These are phyloP conservation scores for Diarsia rubi DNA, from an alignment of 2,888 invertebrate genomes.

Conservation along the genomic window DNA sequence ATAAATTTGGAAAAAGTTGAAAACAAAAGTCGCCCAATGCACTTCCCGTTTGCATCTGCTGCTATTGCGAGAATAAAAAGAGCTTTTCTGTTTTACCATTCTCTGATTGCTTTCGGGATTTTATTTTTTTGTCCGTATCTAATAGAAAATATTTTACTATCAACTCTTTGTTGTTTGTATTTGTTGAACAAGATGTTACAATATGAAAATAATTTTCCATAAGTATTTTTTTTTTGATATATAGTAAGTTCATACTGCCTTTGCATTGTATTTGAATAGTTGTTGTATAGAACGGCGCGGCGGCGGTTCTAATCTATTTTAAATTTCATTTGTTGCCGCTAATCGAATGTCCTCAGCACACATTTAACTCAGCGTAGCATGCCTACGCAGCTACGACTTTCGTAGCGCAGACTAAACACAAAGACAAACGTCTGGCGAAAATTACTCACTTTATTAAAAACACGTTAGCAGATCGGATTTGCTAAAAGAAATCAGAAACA, in stretches of 20 bases:
- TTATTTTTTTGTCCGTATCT: constrained; percentile 45
- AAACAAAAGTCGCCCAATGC: constrained; percentile 76
- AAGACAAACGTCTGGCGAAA: constrained; percentile 9
- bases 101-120: constrained; percentile 66
- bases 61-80: constrained; percentile 59
- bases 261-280: background rate
- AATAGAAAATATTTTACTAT: constrained; percentile 56
- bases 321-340: constrained; percentile 17
- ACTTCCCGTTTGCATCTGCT: constrained; percentile 71
- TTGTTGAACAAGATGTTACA: constrained; percentile 14
- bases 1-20: constrained; percentile 77
- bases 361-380: constrained; percentile 13
- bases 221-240: background rate
- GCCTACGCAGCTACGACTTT: constrained; percentile 22
- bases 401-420: constrained; percentile 37
- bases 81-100: constrained; percentile 59
- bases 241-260: background rate
- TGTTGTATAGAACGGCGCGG: background rate
- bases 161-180: constrained; percentile 31
- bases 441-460: constrained; percentile 51
- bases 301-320: background rate
- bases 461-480: constrained; percentile 60
- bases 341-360: background rate
- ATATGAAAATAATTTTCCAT: constrained; percentile 9
- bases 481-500: constrained; percentile 63